Evolutionary conservation across 2,797 vertebrate genomes (phyloP).

Genomic region (Decapterus maruadsi): DNA sequence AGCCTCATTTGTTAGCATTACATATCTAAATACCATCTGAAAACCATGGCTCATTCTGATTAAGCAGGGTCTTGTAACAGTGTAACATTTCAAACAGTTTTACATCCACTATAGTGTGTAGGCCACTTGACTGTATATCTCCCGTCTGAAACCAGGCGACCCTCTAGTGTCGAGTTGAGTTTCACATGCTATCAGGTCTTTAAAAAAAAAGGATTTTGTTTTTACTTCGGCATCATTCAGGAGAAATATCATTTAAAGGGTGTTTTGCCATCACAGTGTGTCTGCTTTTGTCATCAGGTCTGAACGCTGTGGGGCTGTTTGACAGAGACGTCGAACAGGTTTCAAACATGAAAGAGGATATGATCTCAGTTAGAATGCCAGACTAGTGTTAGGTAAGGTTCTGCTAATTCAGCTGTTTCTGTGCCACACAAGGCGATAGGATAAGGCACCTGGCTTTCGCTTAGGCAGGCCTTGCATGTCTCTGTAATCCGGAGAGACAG

Average conservation of each 20-base stretch:
- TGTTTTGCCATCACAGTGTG: constrained; percentile 16
- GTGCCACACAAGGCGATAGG: constrained; percentile 68
- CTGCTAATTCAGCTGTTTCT: constrained; percentile 71
- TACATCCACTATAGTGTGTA: constrained; percentile 21
- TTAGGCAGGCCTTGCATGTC: constrained; percentile 67
- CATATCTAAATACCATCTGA: constrained; percentile 84
- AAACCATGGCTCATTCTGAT: constrained; percentile 78
- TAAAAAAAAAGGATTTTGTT: constrained; percentile 10
- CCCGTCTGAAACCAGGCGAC: constrained; percentile 12
- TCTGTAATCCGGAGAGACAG: constrained; percentile 68
- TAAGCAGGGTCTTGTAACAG: constrained; percentile 62
- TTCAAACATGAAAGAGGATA: constrained; percentile 71
- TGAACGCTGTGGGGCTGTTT: constrained; percentile 52
- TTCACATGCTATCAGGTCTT: constrained; percentile 31
- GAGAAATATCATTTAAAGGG: constrained; percentile 40
- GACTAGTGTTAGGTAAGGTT: constrained; percentile 51
- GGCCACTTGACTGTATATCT: constrained; percentile 16
- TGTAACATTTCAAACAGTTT: constrained; percentile 62
- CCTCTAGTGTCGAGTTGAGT: constrained; percentile 22
- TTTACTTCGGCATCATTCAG: constrained; percentile 33
- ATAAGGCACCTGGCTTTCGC: constrained; percentile 75
- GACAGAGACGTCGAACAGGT: constrained; percentile 70
- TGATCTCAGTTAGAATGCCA: constrained; percentile 50
- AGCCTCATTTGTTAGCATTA: constrained; percentile 78
- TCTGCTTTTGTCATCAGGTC: constrained; percentile 76